Conservation (phyloP, 2,797 vertebrate species). For the Loriculus beryllinus region DNA sequence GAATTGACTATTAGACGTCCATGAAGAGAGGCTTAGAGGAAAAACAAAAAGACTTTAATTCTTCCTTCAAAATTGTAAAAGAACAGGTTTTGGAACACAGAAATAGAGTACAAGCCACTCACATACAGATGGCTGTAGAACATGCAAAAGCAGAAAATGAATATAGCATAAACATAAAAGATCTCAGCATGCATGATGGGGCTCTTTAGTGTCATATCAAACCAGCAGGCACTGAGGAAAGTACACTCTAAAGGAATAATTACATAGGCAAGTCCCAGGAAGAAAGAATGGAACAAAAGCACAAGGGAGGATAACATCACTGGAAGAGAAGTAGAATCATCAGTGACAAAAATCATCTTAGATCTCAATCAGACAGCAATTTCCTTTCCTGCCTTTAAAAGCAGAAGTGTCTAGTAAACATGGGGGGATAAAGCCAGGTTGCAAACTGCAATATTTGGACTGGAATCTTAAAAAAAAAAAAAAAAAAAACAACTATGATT, state of each 20-base stretch:
- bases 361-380: not conserved
- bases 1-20: not conserved
- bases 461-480: not conserved
- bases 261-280: not conserved
- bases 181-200: not conserved
- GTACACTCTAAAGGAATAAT: not conserved
- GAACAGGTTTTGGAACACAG: not conserved
- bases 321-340: not conserved
- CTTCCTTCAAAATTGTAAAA: constrained; percentile 7
- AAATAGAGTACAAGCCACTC: constrained; percentile 10
- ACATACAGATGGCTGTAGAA: constrained; percentile 25
- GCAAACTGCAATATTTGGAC: not conserved
- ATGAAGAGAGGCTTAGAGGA: not conserved
- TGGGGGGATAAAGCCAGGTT: not conserved
- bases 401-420: not conserved
- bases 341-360: not conserved
- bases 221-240: not conserved
- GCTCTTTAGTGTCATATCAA: constrained; percentile 4
- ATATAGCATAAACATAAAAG: constrained; percentile 30
- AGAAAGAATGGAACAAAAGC: not conserved
- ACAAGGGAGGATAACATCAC: not conserved
- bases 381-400: not conserved
- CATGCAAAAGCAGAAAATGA: constrained; percentile 24
- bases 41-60: constrained; percentile 22
- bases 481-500: not conserved